Evolutionary conservation across 2,797 vertebrate species (phyloP), one percentile per base, ranked within the genome.

Genomic region (Channallabes apus): DNA sequence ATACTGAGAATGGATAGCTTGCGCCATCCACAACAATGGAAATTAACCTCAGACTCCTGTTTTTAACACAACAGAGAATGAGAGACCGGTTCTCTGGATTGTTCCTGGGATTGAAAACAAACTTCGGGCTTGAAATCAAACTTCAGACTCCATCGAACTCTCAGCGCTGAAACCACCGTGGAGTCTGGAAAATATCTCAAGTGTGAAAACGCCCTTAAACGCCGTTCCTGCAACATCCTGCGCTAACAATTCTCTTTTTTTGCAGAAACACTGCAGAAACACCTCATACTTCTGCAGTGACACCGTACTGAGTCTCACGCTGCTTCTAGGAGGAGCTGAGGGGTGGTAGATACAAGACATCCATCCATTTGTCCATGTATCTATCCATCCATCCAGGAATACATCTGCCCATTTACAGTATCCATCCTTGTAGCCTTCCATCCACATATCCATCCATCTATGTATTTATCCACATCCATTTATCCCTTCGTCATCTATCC

Each of bases 251-350:
- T 65, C 27, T 15, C 62, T 1, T n/a, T n/a, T n/a, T n/a, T n/a
- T n/a, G n/a, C n/a, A n/a, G n/a, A n/a, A n/a, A n/a, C n/a, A n/a
- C n/a, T n/a, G n/a, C n/a, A n/a, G n/a, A n/a, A n/a, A 41, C 68
- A 8, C 32, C 71, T 64, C 71, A 32, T 32, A 3, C 51, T 58
- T 18, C 24, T 38, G 69, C 77, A 83, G 24, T 14, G 58, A 61
- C 59, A 75, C 59, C 73, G 79, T 83, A 24, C 78, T 67, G 14
- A 56, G 20, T 18, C 32, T 78, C 32, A 59, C 29, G 35, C 27
- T 24, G 56, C 29, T 38, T 32, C 5, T 61, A 9, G 20, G 32
- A 54, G 46, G 27, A 58, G 73, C 5, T 20, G 46, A 32, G 56
- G 17, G 61, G 58, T 80, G 77, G 15, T 27, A 18, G 15, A 80